Evolutionary conservation across 2,888 invertebrate species (phyloP).

Genomic region (Pandemis corylana): DNA sequence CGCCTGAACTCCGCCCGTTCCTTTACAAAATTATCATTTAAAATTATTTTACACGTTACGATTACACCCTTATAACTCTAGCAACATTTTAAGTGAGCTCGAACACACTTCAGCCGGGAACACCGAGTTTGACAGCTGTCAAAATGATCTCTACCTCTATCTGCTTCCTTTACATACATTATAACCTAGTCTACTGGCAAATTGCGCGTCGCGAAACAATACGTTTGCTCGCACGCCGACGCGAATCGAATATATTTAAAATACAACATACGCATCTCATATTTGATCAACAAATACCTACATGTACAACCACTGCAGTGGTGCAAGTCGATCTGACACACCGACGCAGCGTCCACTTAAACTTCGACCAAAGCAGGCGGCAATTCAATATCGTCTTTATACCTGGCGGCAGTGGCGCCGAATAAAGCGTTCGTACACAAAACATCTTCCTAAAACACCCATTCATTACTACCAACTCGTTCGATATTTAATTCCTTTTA

Average conservation of each 20-base stretch:
- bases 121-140: slow-evolving; percentile 16
- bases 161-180: slow-evolving; percentile 7
- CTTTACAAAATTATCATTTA: slow-evolving; percentile 35
- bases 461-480: too few relatives aligned
- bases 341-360: too few relatives aligned
- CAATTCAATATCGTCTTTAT: too few relatives aligned
- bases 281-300: slow-evolving; percentile 25
- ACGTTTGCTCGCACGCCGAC: background rate
- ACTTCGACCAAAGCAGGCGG: too few relatives aligned
- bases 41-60: slow-evolving; percentile 30
- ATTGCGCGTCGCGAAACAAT: slow-evolving; percentile 14
- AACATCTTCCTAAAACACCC: too few relatives aligned
- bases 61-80: slow-evolving; percentile 33
- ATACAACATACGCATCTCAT: slow-evolving; percentile 2
- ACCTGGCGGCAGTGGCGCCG: too few relatives aligned
- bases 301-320: too few relatives aligned
- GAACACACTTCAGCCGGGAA: slow-evolving; percentile 20
- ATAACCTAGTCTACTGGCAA: slow-evolving; percentile 31
- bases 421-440: too few relatives aligned
- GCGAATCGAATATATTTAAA: slow-evolving; percentile 20
- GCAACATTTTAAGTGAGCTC: slow-evolving; percentile 35
- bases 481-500: too few relatives aligned
- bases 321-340: too few relatives aligned
- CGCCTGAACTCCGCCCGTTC: slow-evolving; percentile 25
- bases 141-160: slow-evolving; percentile 20